Evolutionary conservation across 1,140 invertebrate genomes (phyloP), one percentile per base, ranked within the genome.

Genomic region (Sminthurides bifidus): DNA sequence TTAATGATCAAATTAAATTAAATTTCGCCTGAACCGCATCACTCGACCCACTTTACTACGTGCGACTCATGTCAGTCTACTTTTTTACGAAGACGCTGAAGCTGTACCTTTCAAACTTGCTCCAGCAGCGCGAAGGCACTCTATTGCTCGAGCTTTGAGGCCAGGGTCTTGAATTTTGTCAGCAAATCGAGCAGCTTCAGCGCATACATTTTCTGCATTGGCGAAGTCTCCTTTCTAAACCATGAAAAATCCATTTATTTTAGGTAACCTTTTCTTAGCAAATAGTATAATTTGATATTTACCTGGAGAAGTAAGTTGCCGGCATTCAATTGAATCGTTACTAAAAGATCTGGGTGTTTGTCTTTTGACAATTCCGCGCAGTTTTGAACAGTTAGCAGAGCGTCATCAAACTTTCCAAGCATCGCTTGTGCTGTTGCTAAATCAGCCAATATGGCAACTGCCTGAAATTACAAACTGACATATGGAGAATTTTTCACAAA

Each of bases 181-280:
- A 12, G 58, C 62, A 21, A 61, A 35, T 6, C 26, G 38, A 41
- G 38, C 52, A 5, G 62, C 62, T 23, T 58, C 62, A 29, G 5
- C 23, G 23, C 62, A 64, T 12, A 60, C 37, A 19, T 40, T 58
- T 37, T 60, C 48, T 15, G 62, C 62, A 56, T 58, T 49, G 23
- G 52, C 48, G 38, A 52, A 61, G n/a, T 56, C 44, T 8, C 58
- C 59, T 56, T 64, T 64, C 58, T 64, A 41, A 30, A 50, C 52
- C 30, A 46, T 19, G 17, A 46, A 48, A 40, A 21, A 45, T 21
- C 30, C 27, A 21, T 29, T 31, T 17, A 45, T 41, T 4, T 45
- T 23, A 14, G 26, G 17, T 27, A 23, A 6, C 2, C 14, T 56
- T 40, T 4, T 14, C 10, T 14, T 21, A 37, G 31, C 6, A 31